These are phyloP conservation scores for Enteromius anoplus DNA, from an alignment of 2,797 vertebrate genomes.

Conservation along the genomic window DNA sequence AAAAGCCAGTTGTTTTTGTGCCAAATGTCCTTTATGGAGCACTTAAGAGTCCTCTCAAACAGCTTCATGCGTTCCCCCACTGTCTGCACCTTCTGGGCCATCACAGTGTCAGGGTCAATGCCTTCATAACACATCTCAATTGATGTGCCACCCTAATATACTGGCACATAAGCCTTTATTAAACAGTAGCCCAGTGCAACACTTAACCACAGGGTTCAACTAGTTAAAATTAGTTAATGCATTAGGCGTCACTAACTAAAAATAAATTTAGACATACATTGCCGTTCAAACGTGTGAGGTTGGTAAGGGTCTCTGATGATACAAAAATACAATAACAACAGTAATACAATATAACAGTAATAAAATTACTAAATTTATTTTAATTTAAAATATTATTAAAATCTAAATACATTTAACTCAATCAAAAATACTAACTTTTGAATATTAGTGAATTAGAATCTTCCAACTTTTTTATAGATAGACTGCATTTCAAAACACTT, in stretches of 20 bases:
- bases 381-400: background rate
- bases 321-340: background rate
- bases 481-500: background rate
- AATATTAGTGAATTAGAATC: background rate
- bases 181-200: background rate
- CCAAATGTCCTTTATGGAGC: slow-evolving; percentile 58
- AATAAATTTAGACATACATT: background rate
- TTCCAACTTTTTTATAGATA: background rate
- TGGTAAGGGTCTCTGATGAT: background rate
- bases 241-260: background rate
- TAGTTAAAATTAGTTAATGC: background rate
- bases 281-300: background rate
- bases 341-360: no score
- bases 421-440: background rate
- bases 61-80: slow-evolving; percentile 61
- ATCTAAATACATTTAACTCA: background rate
- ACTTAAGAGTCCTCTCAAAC: slow-evolving; percentile 53
- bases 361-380: no score
- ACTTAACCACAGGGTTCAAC: background rate
- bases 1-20: slow-evolving; percentile 43
- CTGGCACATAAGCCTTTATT: slow-evolving; percentile 12
- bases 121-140: slow-evolving; percentile 46
- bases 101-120: slow-evolving; percentile 62
- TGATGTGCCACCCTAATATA: background rate
- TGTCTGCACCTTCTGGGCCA: slow-evolving; percentile 60